Conservation (phyloP, 2,113 vertebrate species). For the Cheilinus undulatus region DNA sequence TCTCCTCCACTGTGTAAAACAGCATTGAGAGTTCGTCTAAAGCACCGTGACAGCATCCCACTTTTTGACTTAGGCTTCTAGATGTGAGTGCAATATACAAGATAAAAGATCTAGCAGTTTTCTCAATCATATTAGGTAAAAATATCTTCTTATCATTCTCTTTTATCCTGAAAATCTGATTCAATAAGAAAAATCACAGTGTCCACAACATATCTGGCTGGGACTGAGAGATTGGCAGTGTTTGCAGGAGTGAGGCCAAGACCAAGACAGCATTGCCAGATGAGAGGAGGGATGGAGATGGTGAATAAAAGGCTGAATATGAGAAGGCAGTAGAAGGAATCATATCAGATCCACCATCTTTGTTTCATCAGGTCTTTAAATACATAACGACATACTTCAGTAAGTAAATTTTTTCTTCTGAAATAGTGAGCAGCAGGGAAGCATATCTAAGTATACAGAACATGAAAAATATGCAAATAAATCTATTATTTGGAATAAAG, state of each 20-base stretch:
- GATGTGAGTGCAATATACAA: background rate
- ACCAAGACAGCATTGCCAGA: background rate
- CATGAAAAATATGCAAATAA: background rate
- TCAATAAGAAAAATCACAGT: constrained; percentile 42
- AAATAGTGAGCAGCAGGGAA: constrained; percentile 19
- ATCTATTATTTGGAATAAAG: background rate
- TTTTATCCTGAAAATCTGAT: constrained; percentile 11
- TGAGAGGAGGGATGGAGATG: background rate
- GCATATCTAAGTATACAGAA: constrained; percentile 13
- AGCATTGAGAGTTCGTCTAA: background rate
- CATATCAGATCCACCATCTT: background rate
- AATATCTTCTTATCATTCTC: background rate
- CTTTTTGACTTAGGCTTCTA: constrained; percentile 22
- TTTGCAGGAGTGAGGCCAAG: constrained; percentile 27
- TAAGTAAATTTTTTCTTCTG: constrained; percentile 10
- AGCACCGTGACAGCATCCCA: constrained; percentile 5
- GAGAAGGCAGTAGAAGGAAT: background rate
- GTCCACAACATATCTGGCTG: constrained; percentile 14
- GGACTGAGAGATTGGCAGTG: constrained; percentile 56
- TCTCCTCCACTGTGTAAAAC: background rate
- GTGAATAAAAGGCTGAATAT: background rate
- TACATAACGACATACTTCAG: background rate
- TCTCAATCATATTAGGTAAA: background rate
- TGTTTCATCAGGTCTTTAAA: background rate
- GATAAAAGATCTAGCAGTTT: background rate